These are phyloP conservation scores for Ectropis grisescens DNA, from an alignment of 1,140 invertebrate species.

Conservation along the genomic window DNA sequence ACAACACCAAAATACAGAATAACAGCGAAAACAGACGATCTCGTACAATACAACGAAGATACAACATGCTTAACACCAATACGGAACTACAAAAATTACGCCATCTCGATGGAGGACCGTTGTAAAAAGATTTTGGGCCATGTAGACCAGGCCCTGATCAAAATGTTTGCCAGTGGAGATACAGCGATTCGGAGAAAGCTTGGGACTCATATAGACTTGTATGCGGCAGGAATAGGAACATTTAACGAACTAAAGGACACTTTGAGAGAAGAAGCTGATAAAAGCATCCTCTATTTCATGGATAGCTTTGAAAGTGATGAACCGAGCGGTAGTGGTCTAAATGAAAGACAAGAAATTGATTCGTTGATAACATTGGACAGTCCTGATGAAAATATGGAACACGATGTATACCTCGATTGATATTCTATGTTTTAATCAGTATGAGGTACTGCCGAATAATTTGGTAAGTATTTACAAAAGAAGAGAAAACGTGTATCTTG, in stretches of 20 bases:
- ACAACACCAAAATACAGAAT: conserved; percentile 28
- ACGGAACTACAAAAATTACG: conserved; percentile 13
- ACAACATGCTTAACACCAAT: conserved; percentile 1
- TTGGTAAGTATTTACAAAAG: too few species aligned
- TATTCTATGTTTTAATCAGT: too few species aligned
- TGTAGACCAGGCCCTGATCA: conserved; percentile 14
- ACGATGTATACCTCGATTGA: too few species aligned
- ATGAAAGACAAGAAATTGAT: conserved; percentile 1
- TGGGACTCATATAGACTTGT: conserved; percentile 33
- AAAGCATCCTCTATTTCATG: conserved; percentile 7
- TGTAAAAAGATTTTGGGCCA: too few species aligned
- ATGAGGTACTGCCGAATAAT: too few species aligned
- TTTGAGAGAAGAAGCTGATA: conserved; percentile 18
- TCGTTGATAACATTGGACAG: conserved; percentile 3
- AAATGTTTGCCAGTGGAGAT: conserved; percentile 31
- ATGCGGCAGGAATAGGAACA: conserved; percentile 17
- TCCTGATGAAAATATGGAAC: not conserved
- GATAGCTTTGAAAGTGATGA: too few species aligned
- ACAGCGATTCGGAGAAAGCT: conserved; percentile 16
- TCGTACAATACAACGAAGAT: conserved; percentile 20
- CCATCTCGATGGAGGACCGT: conserved; percentile 12
- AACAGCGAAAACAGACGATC: conserved; percentile 12
- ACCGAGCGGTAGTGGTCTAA: too few species aligned
- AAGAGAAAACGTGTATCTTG: too few species aligned
- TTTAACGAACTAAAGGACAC: conserved; percentile 29